Evolutionary conservation across 2,113 vertebrate species (phyloP), one percentile per base, ranked within the genome.

Genomic region (Urocynchramus pylzowi): DNA sequence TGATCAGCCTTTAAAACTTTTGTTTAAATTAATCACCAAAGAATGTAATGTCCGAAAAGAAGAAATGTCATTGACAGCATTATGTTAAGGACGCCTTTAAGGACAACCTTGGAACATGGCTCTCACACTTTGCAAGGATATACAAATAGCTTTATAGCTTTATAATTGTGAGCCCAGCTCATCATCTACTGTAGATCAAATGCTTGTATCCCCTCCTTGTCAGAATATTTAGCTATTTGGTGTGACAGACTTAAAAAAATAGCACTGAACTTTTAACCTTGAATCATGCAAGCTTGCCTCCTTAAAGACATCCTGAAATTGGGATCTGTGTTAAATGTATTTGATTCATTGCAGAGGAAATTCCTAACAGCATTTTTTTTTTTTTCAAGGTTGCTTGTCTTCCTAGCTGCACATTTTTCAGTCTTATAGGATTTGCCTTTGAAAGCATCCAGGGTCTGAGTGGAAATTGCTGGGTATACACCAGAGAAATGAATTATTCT

Each of bases 211-310:
- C 13, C 8, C 24, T 53, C 33, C 27, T 52, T 31, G 68, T 16
- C 37, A 53, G 31, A 63, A 60, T 93, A 93, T 89, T 69, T 59
- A 56, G 20, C 30, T 64, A 27, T 95, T 87, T 79, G 31, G 2
- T 73, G n/a, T 52, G 30, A 83, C 57, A 61, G 49, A 24, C 53
- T 87, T 89, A 47, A 83, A 92, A 91, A 91, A 71, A 57, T 13
- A 33, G 10, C 28, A 63, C 78, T 45, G 74, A 96, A 95, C 95
- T 97, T 97, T 75, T 94, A 96, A 94, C 97, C 97, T 97, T 98
- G 97, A 44, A 24, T 85, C 53, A 5, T 47, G 90, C 87, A 91
- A 80, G 83, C 87, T 97, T 97, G 78, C 68, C 42, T 86, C 49
- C 41, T 88, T 82, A 77, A 90, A 54, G 49, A 33, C 8, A 44